Evolutionary conservation across 2,797 vertebrate genomes (phyloP).

Genomic region (Poeciliopsis presidionis): DNA sequence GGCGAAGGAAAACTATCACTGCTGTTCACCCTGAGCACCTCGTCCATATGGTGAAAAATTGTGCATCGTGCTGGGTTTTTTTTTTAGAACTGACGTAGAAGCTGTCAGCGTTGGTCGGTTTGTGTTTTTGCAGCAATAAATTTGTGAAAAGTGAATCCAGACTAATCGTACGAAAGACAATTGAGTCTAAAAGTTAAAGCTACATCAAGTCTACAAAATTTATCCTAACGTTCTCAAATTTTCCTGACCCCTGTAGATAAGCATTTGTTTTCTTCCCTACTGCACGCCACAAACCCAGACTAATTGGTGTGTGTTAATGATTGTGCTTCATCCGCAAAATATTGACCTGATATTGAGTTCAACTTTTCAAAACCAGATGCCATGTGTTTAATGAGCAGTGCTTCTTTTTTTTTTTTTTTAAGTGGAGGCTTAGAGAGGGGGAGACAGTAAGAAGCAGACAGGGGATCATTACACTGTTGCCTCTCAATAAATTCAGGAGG

Average conservation of each 20-base stretch:
- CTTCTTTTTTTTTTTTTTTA: slow-evolving; percentile 6
- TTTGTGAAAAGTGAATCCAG: not conserved
- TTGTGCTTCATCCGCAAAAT: not conserved
- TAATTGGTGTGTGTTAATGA: slow-evolving; percentile 19
- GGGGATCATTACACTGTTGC: slow-evolving; percentile 29
- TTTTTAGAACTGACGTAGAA: not conserved
- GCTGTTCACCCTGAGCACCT: not conserved
- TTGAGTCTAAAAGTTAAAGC: not conserved
- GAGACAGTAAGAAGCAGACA: slow-evolving; percentile 15
- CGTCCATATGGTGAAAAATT: not conserved
- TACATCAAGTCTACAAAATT: not conserved
- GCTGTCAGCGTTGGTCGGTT: not conserved
- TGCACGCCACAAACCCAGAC: not conserved
- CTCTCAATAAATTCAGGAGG: slow-evolving; percentile 49
- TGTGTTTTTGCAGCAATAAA: not conserved
- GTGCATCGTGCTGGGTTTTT: not conserved
- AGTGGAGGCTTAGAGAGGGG: slow-evolving; percentile 20
- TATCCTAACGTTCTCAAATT: not conserved
- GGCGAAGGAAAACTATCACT: not conserved
- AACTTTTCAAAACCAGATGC: slow-evolving; percentile 34
- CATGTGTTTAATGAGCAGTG: slow-evolving; percentile 44
- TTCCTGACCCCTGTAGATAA: not conserved
- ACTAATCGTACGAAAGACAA: not conserved
- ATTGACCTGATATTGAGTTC: not conserved
- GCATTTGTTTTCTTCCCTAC: not conserved